Conservation (phyloP, 2,797 vertebrate species). For the Enteromius afrohamiltoni region DNA sequence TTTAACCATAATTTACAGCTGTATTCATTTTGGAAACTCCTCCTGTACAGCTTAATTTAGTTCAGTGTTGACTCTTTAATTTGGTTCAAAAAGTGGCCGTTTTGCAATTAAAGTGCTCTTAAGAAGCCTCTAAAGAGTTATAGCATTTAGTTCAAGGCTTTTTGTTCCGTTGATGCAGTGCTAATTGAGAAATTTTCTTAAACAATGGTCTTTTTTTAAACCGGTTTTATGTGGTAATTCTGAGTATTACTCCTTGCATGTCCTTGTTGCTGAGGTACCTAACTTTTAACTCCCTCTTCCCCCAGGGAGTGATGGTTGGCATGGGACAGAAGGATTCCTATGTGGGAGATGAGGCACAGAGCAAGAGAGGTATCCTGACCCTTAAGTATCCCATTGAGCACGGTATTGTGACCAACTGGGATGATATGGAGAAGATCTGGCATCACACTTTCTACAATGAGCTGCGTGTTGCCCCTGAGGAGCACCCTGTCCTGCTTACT, state of each 20-base stretch:
- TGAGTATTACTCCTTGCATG: neutral
- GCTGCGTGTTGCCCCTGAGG: constrained; percentile 94
- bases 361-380: constrained; percentile 97
- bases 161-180: neutral
- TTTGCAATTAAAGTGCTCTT: neutral
- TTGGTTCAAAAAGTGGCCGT: neutral
- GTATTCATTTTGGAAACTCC: neutral
- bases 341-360: constrained; percentile 97
- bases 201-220: neutral
- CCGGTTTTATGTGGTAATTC: neutral
- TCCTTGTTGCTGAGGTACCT: neutral
- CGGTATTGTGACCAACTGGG: constrained; percentile 89
- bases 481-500: constrained; percentile 96
- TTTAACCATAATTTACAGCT: neutral
- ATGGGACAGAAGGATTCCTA: constrained; percentile 99
- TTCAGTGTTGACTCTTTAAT: neutral
- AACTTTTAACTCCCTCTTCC: neutral
- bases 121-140: neutral
- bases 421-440: constrained; percentile 90
- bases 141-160: neutral
- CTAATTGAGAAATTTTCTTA: neutral
- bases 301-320: constrained; percentile 95
- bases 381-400: constrained; percentile 98
- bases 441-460: constrained; percentile 97
- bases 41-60: too few relatives aligned